Base-by-base conservation (phyloP, 2,888 invertebrate species). In the Leptinotarsa juncta region DNA sequence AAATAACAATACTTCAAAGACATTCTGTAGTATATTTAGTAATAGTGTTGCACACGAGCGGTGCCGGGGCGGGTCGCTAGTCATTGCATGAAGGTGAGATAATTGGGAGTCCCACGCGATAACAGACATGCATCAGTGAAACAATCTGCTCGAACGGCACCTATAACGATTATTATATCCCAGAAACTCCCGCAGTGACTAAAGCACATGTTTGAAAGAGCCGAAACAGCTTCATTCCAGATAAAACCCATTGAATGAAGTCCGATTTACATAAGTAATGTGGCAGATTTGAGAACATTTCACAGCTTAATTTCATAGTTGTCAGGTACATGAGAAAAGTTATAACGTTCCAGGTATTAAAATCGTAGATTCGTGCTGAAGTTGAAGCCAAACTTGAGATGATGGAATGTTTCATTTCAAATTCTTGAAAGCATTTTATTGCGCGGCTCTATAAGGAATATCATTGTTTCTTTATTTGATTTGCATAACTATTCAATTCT, bases 221-320 rank as follows among this genome's bases (percentile, higher is more conserved):
- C 73, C 69, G 53, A 73, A 74, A 74, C 67, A 67, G 66, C 73
- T 70, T 74, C 51, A 74, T 74, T 67, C 48, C 67, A 65, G 49
- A 74, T 48, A 49, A 62, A 62, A 62, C 62, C n/a, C 62, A 42
- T 62, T 42, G 73, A 65, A 74, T 70, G 60, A 70, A 70, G 67
- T 67, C 60, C 66, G 60, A 74, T 74, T 70, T 74, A 70, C 73
- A 74, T 74, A 74, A 23, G 60, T 74, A 70, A 74, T 74, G 70
- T 62, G 73, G 66, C 73, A 32, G 62, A 62, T 42, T 62, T 62
- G 62, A 62, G 26, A 42, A 32, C 62, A 23, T n/a, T 20, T 62
- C 62, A 32, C 62, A 32, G 62, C 62, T 62, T 62, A 32, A 62
- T 62, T n/a, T 62, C 42, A 62, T 62, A 62, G 62, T 42, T 62